phyloP scores from a whole-genome alignment of 2,113 vertebrate species.

The Pseudopipra pipra region DNA sequence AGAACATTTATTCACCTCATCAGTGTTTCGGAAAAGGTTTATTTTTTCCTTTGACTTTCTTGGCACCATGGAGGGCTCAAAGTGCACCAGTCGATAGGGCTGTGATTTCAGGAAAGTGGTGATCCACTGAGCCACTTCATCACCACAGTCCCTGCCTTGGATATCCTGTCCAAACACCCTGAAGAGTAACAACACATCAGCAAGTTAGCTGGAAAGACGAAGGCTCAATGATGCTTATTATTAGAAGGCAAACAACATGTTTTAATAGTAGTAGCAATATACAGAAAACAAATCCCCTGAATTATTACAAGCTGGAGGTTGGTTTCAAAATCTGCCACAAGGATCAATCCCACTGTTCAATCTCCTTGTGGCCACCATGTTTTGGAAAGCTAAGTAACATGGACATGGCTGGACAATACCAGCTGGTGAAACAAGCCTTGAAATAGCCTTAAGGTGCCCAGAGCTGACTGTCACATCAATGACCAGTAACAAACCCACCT shows the following conservation, averaged over 20 bases:
- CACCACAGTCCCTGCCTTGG: constrained; percentile 89
- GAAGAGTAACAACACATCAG: background rate
- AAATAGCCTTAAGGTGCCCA: background rate
- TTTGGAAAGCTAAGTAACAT: background rate
- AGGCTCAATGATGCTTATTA: background rate
- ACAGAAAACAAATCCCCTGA: background rate
- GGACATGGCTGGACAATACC: background rate
- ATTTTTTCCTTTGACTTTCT: constrained; percentile 58
- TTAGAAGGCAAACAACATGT: background rate
- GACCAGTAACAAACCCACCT: background rate
- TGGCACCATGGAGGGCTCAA: constrained; percentile 80
- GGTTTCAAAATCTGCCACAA: background rate
- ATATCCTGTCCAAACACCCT: constrained; percentile 82
- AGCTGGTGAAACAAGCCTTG: background rate
- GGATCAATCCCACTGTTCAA: background rate
- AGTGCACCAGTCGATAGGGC: constrained; percentile 84
- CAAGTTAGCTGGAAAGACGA: background rate
- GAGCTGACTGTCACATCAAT: background rate
- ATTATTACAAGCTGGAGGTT: background rate
- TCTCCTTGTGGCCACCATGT: background rate
- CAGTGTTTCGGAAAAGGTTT: constrained; percentile 24
- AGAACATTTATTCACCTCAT: constrained; percentile 54
- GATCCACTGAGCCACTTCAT: constrained; percentile 85
- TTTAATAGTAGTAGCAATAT: background rate
- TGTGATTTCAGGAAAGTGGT: constrained; percentile 76